These are phyloP conservation scores for Leptobrachium ailaonicum DNA, from an alignment of 2,113 vertebrate genomes.

Conservation along the genomic window DNA sequence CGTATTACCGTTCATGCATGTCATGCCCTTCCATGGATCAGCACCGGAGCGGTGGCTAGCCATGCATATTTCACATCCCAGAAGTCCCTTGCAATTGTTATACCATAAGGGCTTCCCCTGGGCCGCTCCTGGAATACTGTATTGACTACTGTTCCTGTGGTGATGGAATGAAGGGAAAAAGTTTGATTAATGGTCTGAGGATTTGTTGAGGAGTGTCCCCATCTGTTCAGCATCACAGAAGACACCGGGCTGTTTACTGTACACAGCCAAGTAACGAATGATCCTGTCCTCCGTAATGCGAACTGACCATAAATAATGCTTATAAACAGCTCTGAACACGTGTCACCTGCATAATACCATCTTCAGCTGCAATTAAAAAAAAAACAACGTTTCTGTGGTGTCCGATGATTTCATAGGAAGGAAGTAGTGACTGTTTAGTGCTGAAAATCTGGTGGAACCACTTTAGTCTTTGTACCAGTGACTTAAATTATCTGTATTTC, in stretches of 20 bases:
- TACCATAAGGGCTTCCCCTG: slow-evolving; percentile 4
- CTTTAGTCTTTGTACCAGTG: too few species aligned
- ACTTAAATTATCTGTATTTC: too few species aligned
- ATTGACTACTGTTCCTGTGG: slow-evolving; percentile 30
- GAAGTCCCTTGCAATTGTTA: not conserved
- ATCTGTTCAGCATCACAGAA: slow-evolving; percentile 28
- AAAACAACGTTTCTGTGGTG: too few species aligned
- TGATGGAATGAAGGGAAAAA: slow-evolving; percentile 5
- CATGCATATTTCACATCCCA: slow-evolving; percentile 22
- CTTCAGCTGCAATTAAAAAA: too few species aligned
- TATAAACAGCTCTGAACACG: too few species aligned
- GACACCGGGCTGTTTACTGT: not conserved
- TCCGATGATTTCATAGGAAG: too few species aligned
- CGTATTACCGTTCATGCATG: too few species aligned
- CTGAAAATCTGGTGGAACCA: too few species aligned
- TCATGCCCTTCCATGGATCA: too few species aligned
- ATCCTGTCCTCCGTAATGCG: not conserved
- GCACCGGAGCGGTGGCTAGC: not conserved
- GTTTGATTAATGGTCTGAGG: slow-evolving; percentile 35
- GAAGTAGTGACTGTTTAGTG: too few species aligned
- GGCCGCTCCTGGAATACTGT: not conserved
- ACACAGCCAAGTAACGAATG: slow-evolving; percentile 5
- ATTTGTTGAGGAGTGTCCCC: slow-evolving; percentile 32
- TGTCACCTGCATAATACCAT: too few species aligned
- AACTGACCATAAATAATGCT: not conserved